Conservation (phyloP, 1,140 invertebrate genomes). For the Ips nitidus region DNA sequence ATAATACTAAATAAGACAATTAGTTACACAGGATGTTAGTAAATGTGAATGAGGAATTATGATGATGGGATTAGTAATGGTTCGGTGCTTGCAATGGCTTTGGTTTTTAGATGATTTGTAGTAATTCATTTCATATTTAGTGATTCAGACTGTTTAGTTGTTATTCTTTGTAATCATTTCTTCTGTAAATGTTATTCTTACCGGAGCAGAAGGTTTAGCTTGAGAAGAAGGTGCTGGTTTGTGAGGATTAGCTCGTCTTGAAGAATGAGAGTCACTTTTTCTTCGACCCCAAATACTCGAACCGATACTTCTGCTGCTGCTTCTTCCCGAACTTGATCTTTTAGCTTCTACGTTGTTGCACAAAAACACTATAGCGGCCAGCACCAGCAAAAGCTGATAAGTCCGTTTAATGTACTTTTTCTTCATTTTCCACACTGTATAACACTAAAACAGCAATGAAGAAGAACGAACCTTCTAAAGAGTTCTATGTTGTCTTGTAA, state of each 20-base stretch:
- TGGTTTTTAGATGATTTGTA: neutral
- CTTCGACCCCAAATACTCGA: constrained; percentile 14
- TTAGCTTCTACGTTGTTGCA: neutral
- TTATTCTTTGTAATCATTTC: no score
- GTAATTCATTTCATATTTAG: neutral
- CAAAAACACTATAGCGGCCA: no score
- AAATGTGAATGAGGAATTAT: neutral
- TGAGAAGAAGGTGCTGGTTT: neutral
- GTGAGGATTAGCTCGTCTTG: neutral
- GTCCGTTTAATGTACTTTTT: no score
- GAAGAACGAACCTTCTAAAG: constrained; percentile 5
- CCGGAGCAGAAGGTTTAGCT: constrained; percentile 25
- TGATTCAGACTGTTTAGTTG: neutral
- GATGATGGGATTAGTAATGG: constrained; percentile 12
- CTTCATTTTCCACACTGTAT: no score
- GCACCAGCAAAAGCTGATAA: no score
- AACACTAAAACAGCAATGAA: neutral
- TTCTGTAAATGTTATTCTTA: constrained; percentile 2
- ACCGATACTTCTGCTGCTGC: constrained; percentile 8
- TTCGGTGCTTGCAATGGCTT: constrained; percentile 5
- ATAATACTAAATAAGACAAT: neutral
- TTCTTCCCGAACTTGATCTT: constrained; percentile 2
- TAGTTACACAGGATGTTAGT: constrained; percentile 14
- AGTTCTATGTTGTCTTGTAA: constrained; percentile 6
- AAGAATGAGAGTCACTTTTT: neutral